Evolutionary conservation across 2,888 invertebrate genomes (phyloP), one percentile per base, ranked within the genome.

Genomic region (Branchipolynoe longqiensis): DNA sequence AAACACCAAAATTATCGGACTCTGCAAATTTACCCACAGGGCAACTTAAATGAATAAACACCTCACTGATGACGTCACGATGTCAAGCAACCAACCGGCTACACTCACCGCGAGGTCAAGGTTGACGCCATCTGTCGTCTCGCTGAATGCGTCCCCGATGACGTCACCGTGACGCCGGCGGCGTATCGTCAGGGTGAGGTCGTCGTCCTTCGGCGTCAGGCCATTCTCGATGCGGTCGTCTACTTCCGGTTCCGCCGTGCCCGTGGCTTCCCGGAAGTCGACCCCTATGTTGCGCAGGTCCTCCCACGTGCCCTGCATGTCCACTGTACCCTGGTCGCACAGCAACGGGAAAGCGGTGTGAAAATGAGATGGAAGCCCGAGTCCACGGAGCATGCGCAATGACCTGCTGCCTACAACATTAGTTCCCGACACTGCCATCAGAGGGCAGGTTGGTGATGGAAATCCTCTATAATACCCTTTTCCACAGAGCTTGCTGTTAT

Each of bases 251-350:
- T 56, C 59, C 33, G 28, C 38, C 22, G 58, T 25, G 28, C 59
- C 82, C 54, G 58, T 82, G 8, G 54, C 58, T 40, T 87, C 84
- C 48, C 86, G 88, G 83, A 89, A 86, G 85, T 89, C 86, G 58
- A 90, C 85, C 2, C 90, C 90, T 40, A 74, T 74, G 25, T 87
- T 86, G 59, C 88, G 69, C 4, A 90, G 86, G 25, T 90, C 90
- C 33, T 86, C 85, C 86, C 89, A 90, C 8, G 86, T 84, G 31
- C 90, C 90, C 36, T 85, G 82, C 28, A 86, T 86, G 36, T 86
- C 83, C 1, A 90, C 85, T n/a, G 85, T 87, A 14, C 89, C 89
- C 90, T 90, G 87, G 40, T 41, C n/a, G 6, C 48, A 48, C 18
- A 18, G 48, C 48, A 48, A 48, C 48, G 18, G 48, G 8, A 48